Evolutionary conservation across 2,888 invertebrate genomes (phyloP).

Genomic region (Mechanitis mazaeus): DNA sequence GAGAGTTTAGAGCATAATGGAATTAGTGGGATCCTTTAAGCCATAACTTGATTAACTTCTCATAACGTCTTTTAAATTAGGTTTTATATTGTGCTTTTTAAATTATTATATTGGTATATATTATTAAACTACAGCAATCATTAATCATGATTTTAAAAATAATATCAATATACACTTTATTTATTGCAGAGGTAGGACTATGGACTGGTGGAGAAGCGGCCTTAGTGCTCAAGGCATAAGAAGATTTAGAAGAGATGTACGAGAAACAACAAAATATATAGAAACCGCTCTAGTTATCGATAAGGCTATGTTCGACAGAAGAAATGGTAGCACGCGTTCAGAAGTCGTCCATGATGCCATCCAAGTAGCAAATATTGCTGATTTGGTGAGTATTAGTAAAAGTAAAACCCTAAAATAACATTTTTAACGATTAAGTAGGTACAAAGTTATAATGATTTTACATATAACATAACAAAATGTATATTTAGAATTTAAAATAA

Average conservation of each 20-base stretch:
- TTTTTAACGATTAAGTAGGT: background rate
- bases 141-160: too few relatives aligned
- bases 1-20: background rate
- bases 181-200: constrained; percentile 14
- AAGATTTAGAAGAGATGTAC: constrained; percentile 82
- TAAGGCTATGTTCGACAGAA: constrained; percentile 95
- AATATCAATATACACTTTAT: background rate
- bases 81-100: too few relatives aligned
- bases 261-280: constrained; percentile 94
- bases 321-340: constrained; percentile 91
- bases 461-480: too few relatives aligned
- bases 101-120: too few relatives aligned
- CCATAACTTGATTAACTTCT: too few relatives aligned
- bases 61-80: too few relatives aligned
- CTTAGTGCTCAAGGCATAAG: constrained; percentile 42
- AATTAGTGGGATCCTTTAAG: background rate
- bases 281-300: constrained; percentile 97
- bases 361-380: constrained; percentile 98
- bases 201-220: constrained; percentile 56
- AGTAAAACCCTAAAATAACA: background rate
- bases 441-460: too few relatives aligned
- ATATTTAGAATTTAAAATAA: background rate
- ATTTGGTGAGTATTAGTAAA: constrained; percentile 83
- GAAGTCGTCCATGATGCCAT: constrained; percentile 96
- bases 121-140: too few relatives aligned